Evolutionary conservation across 2,797 vertebrate genomes (phyloP).

Genomic region (Oreochromis mossambicus): DNA sequence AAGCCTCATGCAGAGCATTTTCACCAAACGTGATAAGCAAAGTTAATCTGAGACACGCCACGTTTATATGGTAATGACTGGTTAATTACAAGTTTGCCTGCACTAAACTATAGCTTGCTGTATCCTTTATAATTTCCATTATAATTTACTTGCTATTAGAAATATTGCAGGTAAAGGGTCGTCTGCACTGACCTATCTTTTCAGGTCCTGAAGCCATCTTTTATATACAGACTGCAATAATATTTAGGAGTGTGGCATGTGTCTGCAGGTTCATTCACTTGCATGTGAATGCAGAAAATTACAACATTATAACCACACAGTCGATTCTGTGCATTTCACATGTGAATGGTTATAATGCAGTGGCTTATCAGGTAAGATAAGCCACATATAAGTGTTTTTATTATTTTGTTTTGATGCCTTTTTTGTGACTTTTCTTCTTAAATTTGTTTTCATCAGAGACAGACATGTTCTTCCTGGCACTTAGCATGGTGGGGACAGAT

Average conservation of each 20-base stretch:
- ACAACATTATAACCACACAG: neutral
- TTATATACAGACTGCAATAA: neutral
- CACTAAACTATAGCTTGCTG: neutral
- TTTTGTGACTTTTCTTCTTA: neutral
- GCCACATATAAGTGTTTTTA: neutral
- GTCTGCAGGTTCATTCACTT: too few relatives aligned
- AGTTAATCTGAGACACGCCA: neutral
- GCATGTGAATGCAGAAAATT: neutral
- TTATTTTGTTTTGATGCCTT: neutral
- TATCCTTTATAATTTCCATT: neutral
- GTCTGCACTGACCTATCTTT: neutral
- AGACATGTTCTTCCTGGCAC: slow-evolving; percentile 96
- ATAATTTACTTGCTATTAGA: neutral
- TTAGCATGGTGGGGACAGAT: slow-evolving; percentile 98
- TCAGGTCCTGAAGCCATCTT: neutral
- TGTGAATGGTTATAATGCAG: neutral
- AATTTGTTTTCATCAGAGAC: slow-evolving; percentile 80
- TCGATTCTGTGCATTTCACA: neutral
- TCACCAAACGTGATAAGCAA: neutral
- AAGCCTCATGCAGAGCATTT: neutral
- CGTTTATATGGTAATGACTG: neutral
- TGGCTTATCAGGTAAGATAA: neutral
- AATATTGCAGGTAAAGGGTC: neutral
- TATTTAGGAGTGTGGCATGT: neutral
- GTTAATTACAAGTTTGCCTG: neutral